phyloP scores from a whole-genome alignment of 2,113 vertebrate species.

The Sebastes schlegelii region DNA sequence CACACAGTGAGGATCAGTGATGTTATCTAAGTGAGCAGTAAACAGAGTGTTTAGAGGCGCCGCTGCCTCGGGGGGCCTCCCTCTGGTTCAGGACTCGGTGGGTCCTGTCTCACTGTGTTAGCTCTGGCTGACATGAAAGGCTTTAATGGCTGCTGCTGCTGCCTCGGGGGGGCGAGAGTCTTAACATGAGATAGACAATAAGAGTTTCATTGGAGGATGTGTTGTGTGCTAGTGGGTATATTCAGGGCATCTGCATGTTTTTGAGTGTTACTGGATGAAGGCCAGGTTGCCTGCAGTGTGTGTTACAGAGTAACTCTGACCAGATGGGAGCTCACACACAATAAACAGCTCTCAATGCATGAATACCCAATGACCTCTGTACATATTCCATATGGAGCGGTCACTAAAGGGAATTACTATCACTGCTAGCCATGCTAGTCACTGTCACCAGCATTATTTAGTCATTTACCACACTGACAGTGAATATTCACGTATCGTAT shows the following conservation, averaged over 20 bases:
- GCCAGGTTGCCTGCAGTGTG: neutral
- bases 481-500: too few relatives aligned
- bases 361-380: neutral
- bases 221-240: neutral
- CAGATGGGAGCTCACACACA: slow-evolving; percentile 34
- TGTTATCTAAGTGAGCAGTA: slow-evolving; percentile 77
- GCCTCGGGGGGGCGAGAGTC: slow-evolving; percentile 21
- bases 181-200: slow-evolving; percentile 45
- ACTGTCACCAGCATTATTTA: too few relatives aligned
- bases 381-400: too few relatives aligned
- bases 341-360: neutral
- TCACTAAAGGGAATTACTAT: too few relatives aligned
- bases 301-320: slow-evolving; percentile 16
- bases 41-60: slow-evolving; percentile 69
- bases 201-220: neutral
- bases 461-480: too few relatives aligned
- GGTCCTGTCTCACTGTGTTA: slow-evolving; percentile 36
- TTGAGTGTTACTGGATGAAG: neutral
- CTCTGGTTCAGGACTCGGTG: slow-evolving; percentile 28
- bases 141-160: slow-evolving; percentile 59
- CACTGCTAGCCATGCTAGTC: too few relatives aligned
- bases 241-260: too few relatives aligned
- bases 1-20: slow-evolving; percentile 51
- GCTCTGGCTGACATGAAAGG: slow-evolving; percentile 46
- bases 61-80: slow-evolving; percentile 39